phyloP scores from a whole-genome alignment of 2,888 invertebrate species.

The Scrobipalpa atriplicella region DNA sequence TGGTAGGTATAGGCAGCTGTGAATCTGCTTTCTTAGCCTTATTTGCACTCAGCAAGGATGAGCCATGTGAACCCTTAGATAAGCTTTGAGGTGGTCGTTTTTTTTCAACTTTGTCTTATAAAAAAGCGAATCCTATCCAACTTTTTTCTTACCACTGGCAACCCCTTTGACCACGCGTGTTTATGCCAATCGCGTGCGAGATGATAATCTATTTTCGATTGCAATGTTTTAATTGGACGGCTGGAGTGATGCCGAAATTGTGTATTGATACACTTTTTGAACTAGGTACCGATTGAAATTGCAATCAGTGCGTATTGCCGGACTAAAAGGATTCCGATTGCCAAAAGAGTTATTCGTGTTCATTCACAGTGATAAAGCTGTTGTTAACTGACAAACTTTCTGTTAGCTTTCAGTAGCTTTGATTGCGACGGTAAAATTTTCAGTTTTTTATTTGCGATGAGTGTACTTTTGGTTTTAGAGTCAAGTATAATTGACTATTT shows the following conservation, averaged over 20 bases:
- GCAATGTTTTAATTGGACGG: slow-evolving; percentile 21
- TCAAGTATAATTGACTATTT: no score
- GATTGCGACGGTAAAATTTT: no score
- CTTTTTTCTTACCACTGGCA: not conserved
- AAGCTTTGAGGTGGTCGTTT: no score
- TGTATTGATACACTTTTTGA: slow-evolving; percentile 7
- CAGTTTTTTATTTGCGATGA: no score
- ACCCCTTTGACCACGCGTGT: not conserved
- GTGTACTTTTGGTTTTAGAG: no score
- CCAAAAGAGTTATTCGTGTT: not conserved
- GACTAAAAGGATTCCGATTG: not conserved
- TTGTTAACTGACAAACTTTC: not conserved
- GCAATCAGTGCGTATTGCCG: not conserved
- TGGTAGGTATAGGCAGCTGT: no score
- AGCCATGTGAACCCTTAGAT: no score
- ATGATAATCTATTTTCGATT: slow-evolving; percentile 25
- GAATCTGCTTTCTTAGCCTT: no score
- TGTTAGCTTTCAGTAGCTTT: no score
- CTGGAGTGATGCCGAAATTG: slow-evolving; percentile 11
- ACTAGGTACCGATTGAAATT: slow-evolving; percentile 2
- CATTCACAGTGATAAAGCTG: not conserved
- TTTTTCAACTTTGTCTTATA: no score
- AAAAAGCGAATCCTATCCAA: no score
- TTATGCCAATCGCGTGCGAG: slow-evolving; percentile 10
- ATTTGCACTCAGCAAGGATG: no score